Conservation (phyloP, 2,888 invertebrate species). For the Blastobasis lacticolella region DNA sequence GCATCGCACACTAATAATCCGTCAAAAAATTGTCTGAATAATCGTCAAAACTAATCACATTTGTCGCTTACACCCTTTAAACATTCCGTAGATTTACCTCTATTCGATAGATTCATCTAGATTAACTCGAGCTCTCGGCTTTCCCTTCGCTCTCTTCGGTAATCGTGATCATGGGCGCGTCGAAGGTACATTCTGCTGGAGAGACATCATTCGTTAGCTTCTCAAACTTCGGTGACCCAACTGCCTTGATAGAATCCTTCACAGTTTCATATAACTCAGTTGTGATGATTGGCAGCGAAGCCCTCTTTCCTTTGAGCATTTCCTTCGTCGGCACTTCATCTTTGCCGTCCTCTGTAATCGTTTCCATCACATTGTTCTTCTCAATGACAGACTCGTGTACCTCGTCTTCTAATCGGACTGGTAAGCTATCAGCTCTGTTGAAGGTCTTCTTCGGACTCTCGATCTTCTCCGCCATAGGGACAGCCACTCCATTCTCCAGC, state of each 20-base stretch:
- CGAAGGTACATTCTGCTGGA: slow-evolving; percentile 40
- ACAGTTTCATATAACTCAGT: slow-evolving; percentile 73
- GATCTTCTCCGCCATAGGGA: slow-evolving; percentile 42
- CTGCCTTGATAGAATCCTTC: slow-evolving; percentile 66
- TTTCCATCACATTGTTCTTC: slow-evolving; percentile 37
- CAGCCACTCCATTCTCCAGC: slow-evolving; percentile 53
- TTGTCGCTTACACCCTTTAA: slow-evolving; percentile 25
- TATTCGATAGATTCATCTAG: slow-evolving; percentile 10
- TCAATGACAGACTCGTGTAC: slow-evolving; percentile 22
- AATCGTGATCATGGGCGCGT: slow-evolving; percentile 65
- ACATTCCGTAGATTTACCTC: slow-evolving; percentile 29
- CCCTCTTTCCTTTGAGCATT: slow-evolving; percentile 46
- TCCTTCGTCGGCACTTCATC: slow-evolving; percentile 31
- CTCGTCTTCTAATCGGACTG: slow-evolving; percentile 69
- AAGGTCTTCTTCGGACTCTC: slow-evolving; percentile 63
- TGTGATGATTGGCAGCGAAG: slow-evolving; percentile 56
- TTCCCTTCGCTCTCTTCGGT: slow-evolving; percentile 64
- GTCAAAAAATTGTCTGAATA: slow-evolving; percentile 13
- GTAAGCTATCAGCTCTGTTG: slow-evolving; percentile 71
- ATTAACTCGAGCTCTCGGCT: slow-evolving; percentile 61
- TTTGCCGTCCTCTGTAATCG: slow-evolving; percentile 54
- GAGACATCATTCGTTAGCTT: slow-evolving; percentile 71
- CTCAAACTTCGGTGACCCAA: slow-evolving; percentile 75
- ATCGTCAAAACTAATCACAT: slow-evolving; percentile 15
- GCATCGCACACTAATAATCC: slow-evolving; percentile 2